phyloP scores from a whole-genome alignment of 2,113 vertebrate species.

The Lepisosteus oculatus region DNA sequence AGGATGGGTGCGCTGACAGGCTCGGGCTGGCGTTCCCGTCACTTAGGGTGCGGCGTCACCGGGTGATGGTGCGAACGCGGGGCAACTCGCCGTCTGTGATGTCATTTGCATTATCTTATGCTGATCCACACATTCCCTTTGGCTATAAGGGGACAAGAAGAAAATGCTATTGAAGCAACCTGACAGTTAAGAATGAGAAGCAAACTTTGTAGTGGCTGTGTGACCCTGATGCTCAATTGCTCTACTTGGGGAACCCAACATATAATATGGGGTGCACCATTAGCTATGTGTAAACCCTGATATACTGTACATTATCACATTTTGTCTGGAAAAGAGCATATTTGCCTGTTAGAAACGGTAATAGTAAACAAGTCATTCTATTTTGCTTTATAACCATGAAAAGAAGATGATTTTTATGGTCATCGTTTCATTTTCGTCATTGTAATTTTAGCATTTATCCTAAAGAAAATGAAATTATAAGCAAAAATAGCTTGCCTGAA shows the following conservation, averaged over 20 bases:
- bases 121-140: slow-evolving; percentile 30
- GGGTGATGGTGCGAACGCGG: slow-evolving; percentile 30
- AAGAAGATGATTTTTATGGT: too few relatives aligned
- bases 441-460: too few relatives aligned
- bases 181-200: slow-evolving; percentile 3
- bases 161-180: background rate
- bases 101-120: slow-evolving; percentile 38
- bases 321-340: background rate
- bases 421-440: too few relatives aligned
- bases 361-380: background rate
- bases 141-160: background rate
- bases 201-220: background rate
- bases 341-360: background rate
- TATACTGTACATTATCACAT: background rate
- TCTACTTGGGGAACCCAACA: background rate
- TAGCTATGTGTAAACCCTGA: background rate
- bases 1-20: slow-evolving; percentile 5
- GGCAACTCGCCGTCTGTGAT: slow-evolving; percentile 40
- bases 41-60: slow-evolving; percentile 30
- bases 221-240: background rate
- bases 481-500: too few relatives aligned
- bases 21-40: slow-evolving; percentile 21
- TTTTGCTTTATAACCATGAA: too few relatives aligned
- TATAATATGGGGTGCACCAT: background rate
- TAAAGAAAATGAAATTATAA: too few relatives aligned